Conservation (phyloP, 2,797 vertebrate genomes). For the Gorsachius magnificus region DNA sequence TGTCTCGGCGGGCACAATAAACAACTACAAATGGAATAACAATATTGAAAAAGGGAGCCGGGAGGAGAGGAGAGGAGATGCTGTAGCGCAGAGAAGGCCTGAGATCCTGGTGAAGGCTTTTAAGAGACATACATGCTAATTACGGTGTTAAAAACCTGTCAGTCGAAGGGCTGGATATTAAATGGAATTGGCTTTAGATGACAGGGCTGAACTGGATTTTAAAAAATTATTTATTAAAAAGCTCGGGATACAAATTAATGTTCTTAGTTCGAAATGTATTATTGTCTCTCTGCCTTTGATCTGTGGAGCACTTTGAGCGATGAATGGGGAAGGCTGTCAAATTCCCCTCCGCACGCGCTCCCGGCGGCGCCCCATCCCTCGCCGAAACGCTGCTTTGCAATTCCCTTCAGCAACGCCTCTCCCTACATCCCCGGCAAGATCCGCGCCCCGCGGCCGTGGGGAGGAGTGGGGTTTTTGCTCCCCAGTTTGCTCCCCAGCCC, state of each 20-base stretch:
- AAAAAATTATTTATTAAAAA: slow-evolving; percentile 72
- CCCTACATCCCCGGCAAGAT: neutral
- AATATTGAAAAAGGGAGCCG: neutral
- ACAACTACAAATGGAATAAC: slow-evolving; percentile 67
- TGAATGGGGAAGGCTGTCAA: slow-evolving; percentile 66
- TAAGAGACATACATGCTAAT: slow-evolving; percentile 73
- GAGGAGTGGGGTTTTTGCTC: neutral
- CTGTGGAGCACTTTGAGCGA: slow-evolving; percentile 64
- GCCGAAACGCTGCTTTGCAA: neutral
- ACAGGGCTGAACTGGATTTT: slow-evolving; percentile 66
- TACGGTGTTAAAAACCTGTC: slow-evolving; percentile 75
- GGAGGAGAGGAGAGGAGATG: neutral
- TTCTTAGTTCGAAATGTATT: slow-evolving; percentile 64
- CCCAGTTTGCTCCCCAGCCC: neutral
- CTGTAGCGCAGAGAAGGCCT: slow-evolving; percentile 23
- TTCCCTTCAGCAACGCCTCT: slow-evolving; percentile 15
- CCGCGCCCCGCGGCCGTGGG: neutral
- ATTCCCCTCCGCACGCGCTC: neutral
- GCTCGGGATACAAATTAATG: slow-evolving; percentile 71
- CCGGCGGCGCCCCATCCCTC: neutral
- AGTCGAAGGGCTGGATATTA: slow-evolving; percentile 72
- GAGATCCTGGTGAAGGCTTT: slow-evolving; percentile 59
- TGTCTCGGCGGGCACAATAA: slow-evolving; percentile 54
- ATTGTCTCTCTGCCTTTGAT: slow-evolving; percentile 74
- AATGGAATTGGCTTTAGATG: slow-evolving; percentile 74